These are phyloP conservation scores for Coenobita brevimanus DNA, from an alignment of 1,140 invertebrate species.

Conservation along the genomic window DNA sequence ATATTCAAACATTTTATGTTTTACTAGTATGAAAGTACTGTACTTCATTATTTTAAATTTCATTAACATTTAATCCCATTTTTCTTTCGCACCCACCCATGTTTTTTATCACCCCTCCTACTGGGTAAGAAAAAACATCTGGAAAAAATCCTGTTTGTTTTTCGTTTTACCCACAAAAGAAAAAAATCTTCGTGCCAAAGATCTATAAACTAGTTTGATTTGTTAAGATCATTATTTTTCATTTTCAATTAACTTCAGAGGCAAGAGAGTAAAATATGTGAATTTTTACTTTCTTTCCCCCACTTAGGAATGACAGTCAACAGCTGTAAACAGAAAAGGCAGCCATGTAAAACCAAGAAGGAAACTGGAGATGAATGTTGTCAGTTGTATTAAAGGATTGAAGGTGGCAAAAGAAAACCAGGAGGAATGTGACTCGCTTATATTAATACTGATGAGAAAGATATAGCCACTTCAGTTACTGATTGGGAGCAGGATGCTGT, in stretches of 20 bases:
- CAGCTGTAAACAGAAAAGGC: too few relatives aligned
- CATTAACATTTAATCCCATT: not conserved
- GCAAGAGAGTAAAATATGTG: slow-evolving; percentile 2
- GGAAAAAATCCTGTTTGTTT: not conserved
- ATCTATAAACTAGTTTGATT: not conserved
- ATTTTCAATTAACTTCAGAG: not conserved
- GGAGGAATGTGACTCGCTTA: too few relatives aligned
- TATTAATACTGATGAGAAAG: too few relatives aligned
- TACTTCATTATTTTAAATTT: not conserved
- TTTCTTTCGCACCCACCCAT: not conserved
- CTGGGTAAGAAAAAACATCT: not conserved
- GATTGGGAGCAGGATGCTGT: too few relatives aligned
- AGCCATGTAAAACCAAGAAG: too few relatives aligned
- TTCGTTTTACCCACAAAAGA: not conserved
- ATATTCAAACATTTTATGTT: not conserved
- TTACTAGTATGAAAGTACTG: not conserved
- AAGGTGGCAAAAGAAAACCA: too few relatives aligned
- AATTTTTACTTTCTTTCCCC: not conserved
- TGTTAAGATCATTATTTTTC: not conserved
- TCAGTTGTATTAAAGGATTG: too few relatives aligned
- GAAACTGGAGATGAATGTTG: too few relatives aligned
- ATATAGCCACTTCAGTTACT: too few relatives aligned
- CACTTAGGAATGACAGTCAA: too few relatives aligned
- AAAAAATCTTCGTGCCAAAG: not conserved
- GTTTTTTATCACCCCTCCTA: not conserved